Conservation (phyloP, 1,140 invertebrate genomes). For the Gonatopus flavifemur region DNA sequence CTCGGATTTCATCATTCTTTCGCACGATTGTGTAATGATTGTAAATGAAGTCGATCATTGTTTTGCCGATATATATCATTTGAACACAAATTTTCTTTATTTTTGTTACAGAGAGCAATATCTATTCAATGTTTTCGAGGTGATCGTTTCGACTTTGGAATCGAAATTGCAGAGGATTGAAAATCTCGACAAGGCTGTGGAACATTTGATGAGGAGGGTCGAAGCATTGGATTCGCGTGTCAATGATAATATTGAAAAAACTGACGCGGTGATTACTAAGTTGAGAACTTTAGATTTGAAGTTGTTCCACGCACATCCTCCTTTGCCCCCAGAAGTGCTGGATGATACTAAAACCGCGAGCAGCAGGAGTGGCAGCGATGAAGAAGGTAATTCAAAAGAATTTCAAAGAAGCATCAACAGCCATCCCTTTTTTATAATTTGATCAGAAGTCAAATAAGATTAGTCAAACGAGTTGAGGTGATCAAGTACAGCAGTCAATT, state of each 20-base stretch:
- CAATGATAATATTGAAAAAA: constrained; percentile 81
- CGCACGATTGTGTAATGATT: too few species aligned
- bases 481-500: too few species aligned
- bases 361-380: constrained; percentile 32
- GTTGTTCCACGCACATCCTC: constrained; percentile 62
- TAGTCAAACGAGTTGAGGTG: too few species aligned
- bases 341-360: constrained; percentile 34
- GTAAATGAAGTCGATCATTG: too few species aligned
- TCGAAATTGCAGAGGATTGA: constrained; percentile 84
- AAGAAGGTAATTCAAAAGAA: constrained; percentile 30
- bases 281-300: constrained; percentile 72
- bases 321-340: constrained; percentile 32
- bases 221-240: constrained; percentile 78
- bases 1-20: too few species aligned
- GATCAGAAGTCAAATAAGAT: too few species aligned
- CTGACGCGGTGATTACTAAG: constrained; percentile 76
- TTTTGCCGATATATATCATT: too few species aligned
- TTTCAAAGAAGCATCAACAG: too few species aligned
- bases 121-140: constrained; percentile 84
- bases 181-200: constrained; percentile 81
- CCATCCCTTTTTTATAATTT: too few species aligned
- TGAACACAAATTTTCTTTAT: too few species aligned
- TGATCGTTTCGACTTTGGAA: constrained; percentile 83
- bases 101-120: constrained; percentile 82
- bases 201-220: constrained; percentile 79